A percentile compares a stretch with the other conserved stretches of the same genome.
phyloP scores from a whole-genome alignment of 2,113 vertebrate genomes.

The Rana temporaria region DNA sequence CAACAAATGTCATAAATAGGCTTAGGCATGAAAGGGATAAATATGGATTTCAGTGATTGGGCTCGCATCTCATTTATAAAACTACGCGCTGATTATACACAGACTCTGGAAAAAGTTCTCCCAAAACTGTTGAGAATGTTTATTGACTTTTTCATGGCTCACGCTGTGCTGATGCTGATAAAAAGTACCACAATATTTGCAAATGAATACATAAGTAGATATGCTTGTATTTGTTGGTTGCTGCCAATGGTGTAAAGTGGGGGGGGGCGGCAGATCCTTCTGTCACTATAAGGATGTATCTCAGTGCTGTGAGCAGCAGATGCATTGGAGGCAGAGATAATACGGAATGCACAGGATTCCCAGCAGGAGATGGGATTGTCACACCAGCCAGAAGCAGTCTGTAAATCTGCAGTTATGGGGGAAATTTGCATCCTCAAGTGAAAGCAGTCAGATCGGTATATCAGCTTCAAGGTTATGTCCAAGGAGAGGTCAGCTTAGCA shows the following conservation, averaged over 20 bases:
- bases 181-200: too few relatives aligned
- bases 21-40: too few relatives aligned
- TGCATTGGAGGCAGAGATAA: slow-evolving; percentile 14
- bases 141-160: neutral
- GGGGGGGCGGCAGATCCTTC: neutral
- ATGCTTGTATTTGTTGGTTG: neutral
- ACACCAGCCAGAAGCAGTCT: slow-evolving; percentile 65
- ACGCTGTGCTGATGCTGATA: neutral
- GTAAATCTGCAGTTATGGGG: slow-evolving; percentile 61
- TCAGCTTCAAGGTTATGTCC: neutral
- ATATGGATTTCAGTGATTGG: too few relatives aligned
- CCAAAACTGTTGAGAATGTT: neutral
- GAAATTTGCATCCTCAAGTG: slow-evolving; percentile 13
- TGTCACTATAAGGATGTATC: slow-evolving; percentile 3
- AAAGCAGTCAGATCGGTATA: slow-evolving; percentile 12
- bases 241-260: neutral
- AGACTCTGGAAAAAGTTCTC: too few relatives aligned
- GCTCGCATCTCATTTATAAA: too few relatives aligned
- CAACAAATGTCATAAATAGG: too few relatives aligned
- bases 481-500: too few relatives aligned
- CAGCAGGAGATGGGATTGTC: slow-evolving; percentile 66
- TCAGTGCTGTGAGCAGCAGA: neutral
- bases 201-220: neutral
- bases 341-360: slow-evolving; percentile 53
- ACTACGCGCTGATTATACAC: too few relatives aligned